Base-by-base conservation (phyloP, 2,888 invertebrate species). In the Pristionchus entomophagus region DNA sequence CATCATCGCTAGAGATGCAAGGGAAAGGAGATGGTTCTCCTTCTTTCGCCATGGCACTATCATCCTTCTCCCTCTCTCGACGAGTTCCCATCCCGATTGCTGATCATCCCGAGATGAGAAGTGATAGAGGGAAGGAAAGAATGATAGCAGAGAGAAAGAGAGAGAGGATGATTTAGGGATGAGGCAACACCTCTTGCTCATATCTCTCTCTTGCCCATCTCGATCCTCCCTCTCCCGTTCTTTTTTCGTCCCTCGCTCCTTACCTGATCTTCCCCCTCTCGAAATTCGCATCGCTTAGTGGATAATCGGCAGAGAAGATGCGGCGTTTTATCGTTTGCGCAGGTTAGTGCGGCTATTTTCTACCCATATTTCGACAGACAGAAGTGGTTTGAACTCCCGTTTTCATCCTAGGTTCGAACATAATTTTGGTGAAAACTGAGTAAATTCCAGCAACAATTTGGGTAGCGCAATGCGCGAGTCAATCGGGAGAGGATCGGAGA, bases 301-400 rank as follows among this genome's bases (percentile, higher is more conserved):
- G 26, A 73, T 73, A 41, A 73, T 22, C 73, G 73, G 26, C 2
- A 22, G 73, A 45, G 45, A 45, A 22, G 45, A 73, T 73, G 73
- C 73, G 73, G 41, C n/a, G 73, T 41, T 73, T 73, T 73, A 73
- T 73, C 73, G 73, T 73, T 73, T 73, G 73, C 73, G 73, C 73
- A 73, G 73, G 73, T 73, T 14, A 45, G 73, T 73, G 3, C n/a
- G 14, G 38, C 73, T 14, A 8, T n/a, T 73, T 73, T 45, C 26
- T 5, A 0, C n/a, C 73, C 22, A 45, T 0, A 73, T 45, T 73
- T 73, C n/a, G 26, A 45, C 73, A 41, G 32, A 26, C 62, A 29
- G 6, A 14, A 14, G 26, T 14, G 29, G 62, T 32, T 45, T 45
- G 8, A 45, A 45, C 45, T 65, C 65, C 5, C n/a, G n/a, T n/a